A percentile compares a stretch with the other conserved stretches of the same genome.
Evolutionary conservation across 2,113 vertebrate genomes (phyloP).

Genomic region (Phoenicopterus ruber): DNA sequence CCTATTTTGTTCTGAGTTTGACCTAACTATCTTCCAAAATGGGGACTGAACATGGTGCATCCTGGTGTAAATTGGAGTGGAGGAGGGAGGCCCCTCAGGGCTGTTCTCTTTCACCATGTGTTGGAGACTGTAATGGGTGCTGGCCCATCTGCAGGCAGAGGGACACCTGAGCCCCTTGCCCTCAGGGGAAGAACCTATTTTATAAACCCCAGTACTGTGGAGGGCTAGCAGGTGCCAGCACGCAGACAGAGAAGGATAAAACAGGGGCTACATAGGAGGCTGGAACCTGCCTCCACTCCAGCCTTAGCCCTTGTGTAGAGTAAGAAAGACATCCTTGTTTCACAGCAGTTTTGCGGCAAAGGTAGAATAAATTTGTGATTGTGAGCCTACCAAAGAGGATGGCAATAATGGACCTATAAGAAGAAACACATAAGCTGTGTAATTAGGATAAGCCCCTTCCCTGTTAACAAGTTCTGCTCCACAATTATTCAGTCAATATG

Average conservation of each 20-base stretch:
- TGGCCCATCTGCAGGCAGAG: not conserved
- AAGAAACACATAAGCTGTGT: not conserved
- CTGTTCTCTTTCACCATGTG: not conserved
- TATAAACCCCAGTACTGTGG: not conserved
- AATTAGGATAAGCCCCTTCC: not conserved
- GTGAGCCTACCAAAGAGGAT: not conserved
- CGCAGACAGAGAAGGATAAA: not conserved
- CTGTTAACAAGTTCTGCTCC: not conserved
- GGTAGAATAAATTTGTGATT: not conserved
- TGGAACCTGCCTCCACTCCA: not conserved
- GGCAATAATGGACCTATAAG: not conserved
- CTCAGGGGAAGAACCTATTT: not conserved
- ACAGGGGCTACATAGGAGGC: not conserved
- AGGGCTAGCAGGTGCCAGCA: not conserved
- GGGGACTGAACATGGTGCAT: not conserved
- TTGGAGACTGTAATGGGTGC: not conserved
- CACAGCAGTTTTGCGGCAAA: rapidly evolving
- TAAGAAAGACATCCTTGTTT: not conserved
- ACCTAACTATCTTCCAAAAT: not conserved
- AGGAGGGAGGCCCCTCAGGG: not conserved
- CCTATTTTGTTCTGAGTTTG: not conserved
- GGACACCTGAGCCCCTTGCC: not conserved
- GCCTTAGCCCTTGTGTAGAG: not conserved
- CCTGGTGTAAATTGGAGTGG: not conserved
- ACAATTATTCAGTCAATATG: not conserved